A percentile compares a stretch with the other conserved stretches of the same genome.
These are phyloP conservation scores for Drosophila busckii DNA, from an alignment of 1,140 invertebrate species.

Conservation along the genomic window DNA sequence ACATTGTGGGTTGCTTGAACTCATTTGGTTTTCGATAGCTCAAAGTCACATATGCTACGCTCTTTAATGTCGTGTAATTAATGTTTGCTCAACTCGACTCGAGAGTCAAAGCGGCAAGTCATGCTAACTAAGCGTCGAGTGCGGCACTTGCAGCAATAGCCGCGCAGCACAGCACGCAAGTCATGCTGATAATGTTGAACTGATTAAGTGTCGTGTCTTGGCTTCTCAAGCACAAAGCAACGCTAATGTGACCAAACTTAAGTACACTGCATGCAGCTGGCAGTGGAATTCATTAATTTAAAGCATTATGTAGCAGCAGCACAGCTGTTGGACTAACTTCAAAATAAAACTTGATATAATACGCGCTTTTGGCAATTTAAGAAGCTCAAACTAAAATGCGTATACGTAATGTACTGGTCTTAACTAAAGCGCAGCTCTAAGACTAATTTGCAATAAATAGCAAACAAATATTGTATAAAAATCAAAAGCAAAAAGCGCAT, in stretches of 20 bases:
- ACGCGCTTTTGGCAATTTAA: too few species aligned
- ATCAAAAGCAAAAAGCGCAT: too few species aligned
- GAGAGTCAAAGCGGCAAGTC: slow-evolving; percentile 21
- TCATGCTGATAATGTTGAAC: slow-evolving; percentile 47
- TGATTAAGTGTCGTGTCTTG: slow-evolving; percentile 46
- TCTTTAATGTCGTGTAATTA: slow-evolving; percentile 34
- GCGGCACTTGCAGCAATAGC: too few species aligned
- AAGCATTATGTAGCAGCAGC: slow-evolving; percentile 4
- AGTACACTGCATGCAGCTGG: neutral
- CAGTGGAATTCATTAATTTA: slow-evolving; percentile 31
- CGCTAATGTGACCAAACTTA: neutral
- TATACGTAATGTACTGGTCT: too few species aligned
- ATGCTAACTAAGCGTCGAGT: slow-evolving; percentile 37
- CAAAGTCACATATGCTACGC: too few species aligned
- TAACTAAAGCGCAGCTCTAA: too few species aligned
- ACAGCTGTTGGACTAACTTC: too few species aligned
- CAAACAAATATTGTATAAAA: too few species aligned
- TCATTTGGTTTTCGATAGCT: slow-evolving; percentile 12
- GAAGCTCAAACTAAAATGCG: too few species aligned
- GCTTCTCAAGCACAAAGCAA: slow-evolving; percentile 15
- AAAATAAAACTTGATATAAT: too few species aligned
- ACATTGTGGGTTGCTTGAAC: slow-evolving; percentile 38
- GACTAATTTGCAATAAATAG: too few species aligned
- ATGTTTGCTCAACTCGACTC: slow-evolving; percentile 27
- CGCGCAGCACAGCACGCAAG: slow-evolving; percentile 25